phyloP scores from a whole-genome alignment of 2,888 invertebrate genomes.

The Drosophila quinaria region DNA sequence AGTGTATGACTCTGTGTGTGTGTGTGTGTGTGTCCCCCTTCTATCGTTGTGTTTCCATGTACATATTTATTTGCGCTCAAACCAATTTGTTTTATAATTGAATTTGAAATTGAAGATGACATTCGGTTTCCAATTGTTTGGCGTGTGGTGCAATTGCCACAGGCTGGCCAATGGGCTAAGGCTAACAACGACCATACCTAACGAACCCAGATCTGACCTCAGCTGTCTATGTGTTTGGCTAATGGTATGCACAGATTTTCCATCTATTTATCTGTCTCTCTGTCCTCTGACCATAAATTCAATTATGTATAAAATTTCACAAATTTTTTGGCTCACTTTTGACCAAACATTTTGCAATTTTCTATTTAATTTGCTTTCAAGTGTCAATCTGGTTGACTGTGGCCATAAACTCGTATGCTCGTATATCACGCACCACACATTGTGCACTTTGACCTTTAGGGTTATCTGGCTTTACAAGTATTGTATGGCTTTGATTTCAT shows the following conservation, averaged over 20 bases:
- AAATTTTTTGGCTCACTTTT: conserved; percentile 69
- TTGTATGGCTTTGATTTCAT: conserved; percentile 68
- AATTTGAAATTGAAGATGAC: conserved; percentile 85
- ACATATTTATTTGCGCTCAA: conserved; percentile 74
- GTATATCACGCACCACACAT: conserved; percentile 36
- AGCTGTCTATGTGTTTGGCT: conserved; percentile 59
- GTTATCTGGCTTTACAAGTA: conserved; percentile 59
- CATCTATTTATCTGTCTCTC: conserved; percentile 27
- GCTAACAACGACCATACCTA: neutral
- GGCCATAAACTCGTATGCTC: conserved; percentile 44
- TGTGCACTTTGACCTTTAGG: conserved; percentile 65
- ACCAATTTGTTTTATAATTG: conserved; percentile 84
- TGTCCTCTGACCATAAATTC: conserved; percentile 70
- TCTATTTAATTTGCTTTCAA: conserved; percentile 76
- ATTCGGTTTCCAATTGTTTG: conserved; percentile 81
- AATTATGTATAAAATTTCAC: conserved; percentile 84
- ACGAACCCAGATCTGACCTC: conserved; percentile 51
- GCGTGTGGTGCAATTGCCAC: conserved; percentile 72
- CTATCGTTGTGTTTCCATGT: conserved; percentile 24
- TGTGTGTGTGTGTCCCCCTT: conserved; percentile 19
- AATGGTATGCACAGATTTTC: conserved; percentile 68
- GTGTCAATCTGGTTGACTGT: conserved; percentile 64
- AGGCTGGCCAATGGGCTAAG: conserved; percentile 50
- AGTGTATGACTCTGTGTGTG: conserved; percentile 26
- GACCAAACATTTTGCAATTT: conserved; percentile 67